phyloP scores from a whole-genome alignment of 2,888 invertebrate species.

The Chromoteleia sp. region DNA sequence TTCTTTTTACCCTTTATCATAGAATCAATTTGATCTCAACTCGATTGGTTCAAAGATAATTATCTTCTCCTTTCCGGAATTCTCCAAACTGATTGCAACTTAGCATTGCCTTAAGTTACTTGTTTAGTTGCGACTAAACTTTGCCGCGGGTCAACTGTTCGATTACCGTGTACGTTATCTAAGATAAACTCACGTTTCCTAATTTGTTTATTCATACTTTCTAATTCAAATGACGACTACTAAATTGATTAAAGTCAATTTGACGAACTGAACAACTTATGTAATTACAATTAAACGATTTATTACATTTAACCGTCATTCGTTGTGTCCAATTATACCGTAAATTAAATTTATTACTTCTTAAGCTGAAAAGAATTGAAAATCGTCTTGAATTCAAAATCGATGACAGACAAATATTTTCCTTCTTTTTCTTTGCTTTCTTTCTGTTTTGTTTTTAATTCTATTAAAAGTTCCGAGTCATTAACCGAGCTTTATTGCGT shows the following conservation, averaged over 20 bases:
- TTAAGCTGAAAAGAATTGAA: not conserved
- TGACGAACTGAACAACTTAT: slow-evolving; percentile 1
- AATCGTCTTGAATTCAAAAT: not conserved
- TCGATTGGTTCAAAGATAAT: slow-evolving; percentile 22
- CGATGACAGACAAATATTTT: slow-evolving; percentile 11
- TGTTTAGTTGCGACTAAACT: slow-evolving; percentile 39
- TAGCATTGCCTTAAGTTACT: slow-evolving; percentile 47
- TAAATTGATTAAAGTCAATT: not conserved
- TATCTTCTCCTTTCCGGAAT: slow-evolving; percentile 38
- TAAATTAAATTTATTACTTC: not conserved
- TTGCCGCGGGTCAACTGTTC: slow-evolving; percentile 19
- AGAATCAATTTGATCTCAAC: not conserved
- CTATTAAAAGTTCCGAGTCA: slow-evolving; percentile 38
- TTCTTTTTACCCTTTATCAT: too few species aligned
- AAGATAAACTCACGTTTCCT: not conserved
- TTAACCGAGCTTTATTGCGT: slow-evolving; percentile 49
- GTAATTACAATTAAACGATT: not conserved
- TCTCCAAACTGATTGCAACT: slow-evolving; percentile 40
- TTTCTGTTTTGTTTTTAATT: too few species aligned
- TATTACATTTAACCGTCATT: not conserved
- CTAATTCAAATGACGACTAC: not conserved
- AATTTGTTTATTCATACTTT: slow-evolving; percentile 19
- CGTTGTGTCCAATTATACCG: not conserved
- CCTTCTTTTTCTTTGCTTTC: slow-evolving; percentile 3
- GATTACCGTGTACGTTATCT: slow-evolving; percentile 15